These are phyloP conservation scores for Meloidogyne exigua DNA, from an alignment of 1,140 invertebrate genomes.

Conservation along the genomic window DNA sequence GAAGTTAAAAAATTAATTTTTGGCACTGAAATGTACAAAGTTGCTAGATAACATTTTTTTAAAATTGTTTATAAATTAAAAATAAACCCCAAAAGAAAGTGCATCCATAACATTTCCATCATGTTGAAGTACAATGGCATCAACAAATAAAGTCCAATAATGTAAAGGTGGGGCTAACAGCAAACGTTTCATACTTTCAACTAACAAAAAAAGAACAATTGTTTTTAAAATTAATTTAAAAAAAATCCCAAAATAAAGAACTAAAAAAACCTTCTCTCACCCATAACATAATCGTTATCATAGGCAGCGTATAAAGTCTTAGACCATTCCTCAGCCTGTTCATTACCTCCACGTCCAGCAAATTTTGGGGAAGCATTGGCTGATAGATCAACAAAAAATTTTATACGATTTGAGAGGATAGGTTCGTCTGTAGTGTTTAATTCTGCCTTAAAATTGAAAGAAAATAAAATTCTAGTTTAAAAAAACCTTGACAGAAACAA, in stretches of 20 bases:
- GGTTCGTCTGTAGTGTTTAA: slow-evolving; percentile 17
- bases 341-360: slow-evolving; percentile 30
- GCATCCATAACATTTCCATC: slow-evolving; percentile 39
- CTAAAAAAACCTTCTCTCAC: not conserved
- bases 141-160: slow-evolving; percentile 34
- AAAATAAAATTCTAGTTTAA: not conserved
- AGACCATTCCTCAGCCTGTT: slow-evolving; percentile 29
- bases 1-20: no score
- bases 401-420: slow-evolving; percentile 21
- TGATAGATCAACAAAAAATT: slow-evolving; percentile 37
- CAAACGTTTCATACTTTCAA: slow-evolving; percentile 18
- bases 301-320: slow-evolving; percentile 32
- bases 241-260: not conserved
- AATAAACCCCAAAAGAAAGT: slow-evolving; percentile 29
- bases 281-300: slow-evolving; percentile 27
- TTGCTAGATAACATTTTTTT: no score
- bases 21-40: no score
- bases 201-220: not conserved
- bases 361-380: slow-evolving; percentile 35
- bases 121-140: slow-evolving; percentile 38
- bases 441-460: not conserved
- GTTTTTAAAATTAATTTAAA: not conserved
- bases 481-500: slow-evolving; percentile 41
- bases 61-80: not conserved
- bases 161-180: slow-evolving; percentile 26